Evolutionary conservation across 2,797 vertebrate species (phyloP).

Genomic region (Podarcis lilfordi): DNA sequence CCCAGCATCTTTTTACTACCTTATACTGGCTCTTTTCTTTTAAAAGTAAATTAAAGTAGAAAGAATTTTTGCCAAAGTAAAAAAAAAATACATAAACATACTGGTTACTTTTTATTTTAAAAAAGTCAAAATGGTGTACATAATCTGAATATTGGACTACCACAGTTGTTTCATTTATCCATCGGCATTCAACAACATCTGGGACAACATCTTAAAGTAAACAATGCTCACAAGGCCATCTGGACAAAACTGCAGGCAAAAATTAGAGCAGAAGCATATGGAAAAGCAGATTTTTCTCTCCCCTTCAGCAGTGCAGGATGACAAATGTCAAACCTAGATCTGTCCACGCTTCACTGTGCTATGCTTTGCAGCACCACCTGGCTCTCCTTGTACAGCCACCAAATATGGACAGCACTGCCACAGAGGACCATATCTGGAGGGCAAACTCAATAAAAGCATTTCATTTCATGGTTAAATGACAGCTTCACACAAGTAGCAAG

Average conservation of each 20-base stretch:
- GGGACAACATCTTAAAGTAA: conserved; percentile 95
- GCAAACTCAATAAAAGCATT: conserved; percentile 83
- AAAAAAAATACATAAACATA: conserved; percentile 40
- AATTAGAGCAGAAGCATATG: conserved; percentile 96
- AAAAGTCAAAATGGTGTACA: conserved; percentile 67
- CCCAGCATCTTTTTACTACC: not conserved
- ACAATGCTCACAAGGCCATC: conserved; percentile 98
- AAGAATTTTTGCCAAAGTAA: not conserved
- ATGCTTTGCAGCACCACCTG: conserved; percentile 96
- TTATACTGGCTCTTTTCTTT: not conserved
- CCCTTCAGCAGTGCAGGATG: conserved; percentile 92
- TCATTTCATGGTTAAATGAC: conserved; percentile 82
- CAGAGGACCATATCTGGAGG: conserved; percentile 88
- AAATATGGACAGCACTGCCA: conserved; percentile 92
- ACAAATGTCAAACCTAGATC: conserved; percentile 92
- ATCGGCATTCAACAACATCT: conserved; percentile 88
- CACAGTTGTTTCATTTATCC: conserved; percentile 79
- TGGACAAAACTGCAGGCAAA: conserved; percentile 91
- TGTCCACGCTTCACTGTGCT: conserved; percentile 94
- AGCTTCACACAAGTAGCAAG: conserved; percentile 83
- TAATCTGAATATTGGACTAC: conserved; percentile 75
- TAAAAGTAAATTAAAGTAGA: conserved; percentile 21
- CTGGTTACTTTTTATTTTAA: conserved; percentile 58
- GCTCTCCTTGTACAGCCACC: conserved; percentile 96
- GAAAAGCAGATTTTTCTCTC: conserved; percentile 99